Conservation (phyloP, 2,888 invertebrate genomes). For the Eubasilissa splendida region DNA sequence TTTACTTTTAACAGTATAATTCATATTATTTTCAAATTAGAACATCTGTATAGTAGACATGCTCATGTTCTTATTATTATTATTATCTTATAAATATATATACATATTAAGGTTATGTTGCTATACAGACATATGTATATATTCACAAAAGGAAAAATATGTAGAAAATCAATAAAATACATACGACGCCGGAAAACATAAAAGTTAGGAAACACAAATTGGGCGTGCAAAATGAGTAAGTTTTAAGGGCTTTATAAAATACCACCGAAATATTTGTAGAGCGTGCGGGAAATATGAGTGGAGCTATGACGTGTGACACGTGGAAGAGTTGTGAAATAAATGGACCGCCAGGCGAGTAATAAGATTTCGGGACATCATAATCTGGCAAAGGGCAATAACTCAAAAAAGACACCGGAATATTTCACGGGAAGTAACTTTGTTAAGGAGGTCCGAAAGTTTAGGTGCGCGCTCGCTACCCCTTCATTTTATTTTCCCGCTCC, state of each 20-base stretch:
- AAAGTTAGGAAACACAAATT: neutral
- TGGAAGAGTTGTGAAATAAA: slow-evolving; percentile 41
- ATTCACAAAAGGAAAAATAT: too few relatives aligned
- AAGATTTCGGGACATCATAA: slow-evolving; percentile 47
- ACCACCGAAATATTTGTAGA: slow-evolving; percentile 48
- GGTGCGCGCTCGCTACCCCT: slow-evolving; percentile 3
- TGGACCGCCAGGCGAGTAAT: slow-evolving; percentile 40
- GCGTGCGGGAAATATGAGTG: slow-evolving; percentile 54
- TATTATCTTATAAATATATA: too few relatives aligned
- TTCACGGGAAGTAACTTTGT: slow-evolving; percentile 53
- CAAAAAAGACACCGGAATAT: slow-evolving; percentile 53
- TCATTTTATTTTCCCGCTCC: neutral
- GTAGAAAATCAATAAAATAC: too few relatives aligned
- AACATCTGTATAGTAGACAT: too few relatives aligned
- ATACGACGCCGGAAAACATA: too few relatives aligned
- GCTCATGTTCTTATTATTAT: too few relatives aligned
- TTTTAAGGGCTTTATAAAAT: slow-evolving; percentile 16
- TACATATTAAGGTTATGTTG: too few relatives aligned
- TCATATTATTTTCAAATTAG: too few relatives aligned
- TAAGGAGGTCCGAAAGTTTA: slow-evolving; percentile 40
- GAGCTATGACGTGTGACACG: slow-evolving; percentile 34
- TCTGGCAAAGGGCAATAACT: slow-evolving; percentile 47
- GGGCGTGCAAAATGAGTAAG: neutral
- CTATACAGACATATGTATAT: too few relatives aligned
- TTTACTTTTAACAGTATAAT: too few relatives aligned